Base-by-base conservation (phyloP, 2,797 vertebrate species). In the Sebastes hubbsi region DNA sequence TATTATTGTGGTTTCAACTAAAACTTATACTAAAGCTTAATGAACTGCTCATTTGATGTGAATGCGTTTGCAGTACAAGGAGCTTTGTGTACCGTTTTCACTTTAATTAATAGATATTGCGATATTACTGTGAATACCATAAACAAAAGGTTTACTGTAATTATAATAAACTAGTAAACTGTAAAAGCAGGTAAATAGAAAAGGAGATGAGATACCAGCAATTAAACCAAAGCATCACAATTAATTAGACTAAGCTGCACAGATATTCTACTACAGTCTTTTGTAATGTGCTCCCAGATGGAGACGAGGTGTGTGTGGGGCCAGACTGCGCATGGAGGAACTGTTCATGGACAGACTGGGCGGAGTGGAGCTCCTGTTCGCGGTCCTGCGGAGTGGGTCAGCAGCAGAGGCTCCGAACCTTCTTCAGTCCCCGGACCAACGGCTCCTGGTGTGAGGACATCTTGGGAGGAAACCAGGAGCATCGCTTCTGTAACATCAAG, bases 331-430 rank as follows among this genome's bases (percentile, higher is more conserved):
- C 25, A 0, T 58, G 38, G 0, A 92, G 86, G 77, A 97, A 98
- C 95, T 98, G 97, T 67, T 94, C 96, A 0, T 98, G 97, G 97
- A 97, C 93, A 0, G 64, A 90, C 9, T 98, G 97, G 97, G 96
- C 88, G 0, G 88, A 84, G 0, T 98, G 97, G 97, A 88, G 81
- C 3, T 59, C 86, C 0, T 98, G 97, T 54, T 97, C 97, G 0
- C 95, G 97, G 7, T 97, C 96, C 64, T 98, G 97, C 0, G 97
- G 97, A 0, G 97, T 95, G 1, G 97, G 97, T 5, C 97, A 97
- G 87, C 97, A 98, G 88, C 95, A 94, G 68, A 96, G 97, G 25
- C 87, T 97, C 27, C 90, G 97, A 2, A 96, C 96, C 0, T 98
- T 97, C 90, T 71, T 83, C 24, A 91, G 93, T 0, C 97, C 97